Percentiles rank a stretch among this genome's conserved stretches.
These are phyloP conservation scores for Osmerus mordax DNA, from an alignment of 2,113 vertebrate genomes.

Conservation along the genomic window DNA sequence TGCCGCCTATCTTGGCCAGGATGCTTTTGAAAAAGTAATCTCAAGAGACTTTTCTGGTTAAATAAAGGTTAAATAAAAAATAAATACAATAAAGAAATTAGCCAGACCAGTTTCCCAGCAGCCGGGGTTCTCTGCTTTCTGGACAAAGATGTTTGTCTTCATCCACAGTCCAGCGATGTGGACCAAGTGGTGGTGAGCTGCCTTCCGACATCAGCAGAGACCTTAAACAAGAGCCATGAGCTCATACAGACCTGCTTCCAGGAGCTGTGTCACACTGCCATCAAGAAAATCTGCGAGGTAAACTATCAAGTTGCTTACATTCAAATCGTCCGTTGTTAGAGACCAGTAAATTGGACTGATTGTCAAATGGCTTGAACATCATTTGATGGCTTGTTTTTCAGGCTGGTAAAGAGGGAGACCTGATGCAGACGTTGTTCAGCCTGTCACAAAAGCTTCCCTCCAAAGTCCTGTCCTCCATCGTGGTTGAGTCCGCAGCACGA, in stretches of 20 bases:
- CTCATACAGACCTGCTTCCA: slow-evolving; percentile 54
- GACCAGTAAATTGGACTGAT: too few relatives aligned
- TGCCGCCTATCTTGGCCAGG: neutral
- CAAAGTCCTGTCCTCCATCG: slow-evolving; percentile 50
- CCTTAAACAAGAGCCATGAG: slow-evolving; percentile 20
- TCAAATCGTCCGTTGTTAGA: neutral
- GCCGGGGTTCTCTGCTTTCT: too few relatives aligned
- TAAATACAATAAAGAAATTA: too few relatives aligned
- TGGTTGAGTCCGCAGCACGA: slow-evolving; percentile 55
- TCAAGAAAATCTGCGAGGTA: slow-evolving; percentile 64
- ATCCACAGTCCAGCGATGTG: slow-evolving; percentile 42
- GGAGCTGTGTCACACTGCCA: slow-evolving; percentile 44
- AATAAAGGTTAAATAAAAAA: too few relatives aligned
- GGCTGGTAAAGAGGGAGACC: slow-evolving; percentile 54
- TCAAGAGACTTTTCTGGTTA: neutral
- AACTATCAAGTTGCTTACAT: slow-evolving; percentile 1
- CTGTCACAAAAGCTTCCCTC: slow-evolving; percentile 1
- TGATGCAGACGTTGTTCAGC: slow-evolving; percentile 46
- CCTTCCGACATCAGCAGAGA: neutral
- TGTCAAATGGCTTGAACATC: too few relatives aligned
- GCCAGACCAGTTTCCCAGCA: too few relatives aligned
- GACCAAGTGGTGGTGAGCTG: slow-evolving; percentile 54
- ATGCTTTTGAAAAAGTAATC: neutral
- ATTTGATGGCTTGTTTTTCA: slow-evolving; percentile 19
- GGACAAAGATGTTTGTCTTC: neutral